Base-by-base conservation (phyloP, 2,113 vertebrate genomes). In the Lepisosteus osseus region DNA sequence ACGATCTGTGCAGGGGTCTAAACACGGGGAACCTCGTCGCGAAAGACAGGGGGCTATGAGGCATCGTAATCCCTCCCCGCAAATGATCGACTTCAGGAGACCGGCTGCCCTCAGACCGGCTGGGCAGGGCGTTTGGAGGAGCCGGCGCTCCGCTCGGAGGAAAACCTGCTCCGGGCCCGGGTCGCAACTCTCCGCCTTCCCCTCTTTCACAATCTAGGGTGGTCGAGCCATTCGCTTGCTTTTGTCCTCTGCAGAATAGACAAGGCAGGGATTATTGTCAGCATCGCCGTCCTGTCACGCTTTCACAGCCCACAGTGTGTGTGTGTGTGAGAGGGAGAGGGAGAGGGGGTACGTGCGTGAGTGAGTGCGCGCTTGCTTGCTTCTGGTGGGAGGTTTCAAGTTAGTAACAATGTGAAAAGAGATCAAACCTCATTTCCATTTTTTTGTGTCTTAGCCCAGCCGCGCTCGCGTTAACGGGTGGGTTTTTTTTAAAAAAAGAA, bases 1-100 rank as follows among this genome's bases (percentile, higher is more conserved):
- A 98, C 54, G 91, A 90, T 77, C 94, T 93, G 72, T 92, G 89
- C 77, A 90, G 80, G 77, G 88, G 83, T 74, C 92, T 93, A 87
- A 90, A 95, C 72, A 92, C 80, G 65, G 92, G 92, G 61, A 93
- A 93, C 79, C 95, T 92, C 66, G 86, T 92, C 78, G 91, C 93
- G 86, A 91, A 94, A 47, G 89, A 93, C 65, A 81, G 84, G 2
- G 91, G 92, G 77, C 90, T 91, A 86, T 87, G 87, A n/a, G 87
- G 78, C 83, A 91, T 81, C 78, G 83, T 84, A 85, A 80, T 73
- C 57, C 87, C 86, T 87, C 85, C 83, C 84, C 90, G 86, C n/a
- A 83, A 80, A 81, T 76, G 81, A 72, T 89, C 89, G 78, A 85
- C 85, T 74, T 90, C 90, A 61, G 79, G 66, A 77, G 82, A 84